These are phyloP conservation scores for Folsomia candida DNA, from an alignment of 2,888 invertebrate species.

Conservation along the genomic window DNA sequence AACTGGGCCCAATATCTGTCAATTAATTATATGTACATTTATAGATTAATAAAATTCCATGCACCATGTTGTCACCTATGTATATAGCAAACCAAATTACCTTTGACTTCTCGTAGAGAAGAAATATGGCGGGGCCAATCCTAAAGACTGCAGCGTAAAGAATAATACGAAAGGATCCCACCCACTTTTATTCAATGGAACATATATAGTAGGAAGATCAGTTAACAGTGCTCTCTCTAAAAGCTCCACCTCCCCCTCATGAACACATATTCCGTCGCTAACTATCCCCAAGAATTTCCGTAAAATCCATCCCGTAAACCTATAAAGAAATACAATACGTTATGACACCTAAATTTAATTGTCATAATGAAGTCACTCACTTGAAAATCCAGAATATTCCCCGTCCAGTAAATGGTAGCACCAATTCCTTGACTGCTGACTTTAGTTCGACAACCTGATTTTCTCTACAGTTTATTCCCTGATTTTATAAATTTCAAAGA, in stretches of 20 bases:
- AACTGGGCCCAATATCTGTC: background rate
- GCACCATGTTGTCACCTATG: background rate
- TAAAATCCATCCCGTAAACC: conserved; percentile 49
- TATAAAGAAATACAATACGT: background rate
- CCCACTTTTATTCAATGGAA: conserved; percentile 60
- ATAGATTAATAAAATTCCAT: too few species aligned
- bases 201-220: conserved; percentile 57
- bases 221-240: conserved; percentile 53
- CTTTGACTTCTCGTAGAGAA: conserved; percentile 8
- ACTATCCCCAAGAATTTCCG: conserved; percentile 52
- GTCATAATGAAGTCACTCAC: background rate
- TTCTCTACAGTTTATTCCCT: background rate
- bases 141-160: conserved; percentile 27
- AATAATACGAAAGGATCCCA: conserved; percentile 53
- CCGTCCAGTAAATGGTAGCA: background rate
- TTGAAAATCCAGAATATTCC: background rate
- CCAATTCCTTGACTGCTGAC: background rate
- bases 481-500: too few species aligned
- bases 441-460: background rate
- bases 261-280: conserved; percentile 54
- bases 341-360: background rate
- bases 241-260: conserved; percentile 55
- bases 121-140: conserved; percentile 27
- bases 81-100: background rate
- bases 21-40: background rate